Evolutionary conservation across 2,888 invertebrate genomes (phyloP).

Genomic region (Dasysyrphus albostriatus): DNA sequence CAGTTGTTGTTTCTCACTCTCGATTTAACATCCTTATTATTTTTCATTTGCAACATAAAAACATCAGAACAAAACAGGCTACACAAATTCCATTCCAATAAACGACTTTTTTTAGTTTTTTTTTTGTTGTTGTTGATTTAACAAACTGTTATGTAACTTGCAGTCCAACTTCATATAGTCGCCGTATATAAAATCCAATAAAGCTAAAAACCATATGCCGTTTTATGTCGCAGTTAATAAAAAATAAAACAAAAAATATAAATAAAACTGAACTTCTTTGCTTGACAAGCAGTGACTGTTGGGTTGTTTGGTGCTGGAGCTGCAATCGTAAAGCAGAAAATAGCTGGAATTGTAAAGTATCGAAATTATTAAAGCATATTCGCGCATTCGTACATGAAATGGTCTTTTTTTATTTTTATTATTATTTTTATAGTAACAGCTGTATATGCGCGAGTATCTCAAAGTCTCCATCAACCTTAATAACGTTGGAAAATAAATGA

Average conservation of each 20-base stretch:
- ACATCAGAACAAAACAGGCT: slow-evolving; percentile 1
- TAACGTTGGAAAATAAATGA: slow-evolving; percentile 42
- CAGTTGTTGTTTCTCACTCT: neutral
- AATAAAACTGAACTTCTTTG: slow-evolving; percentile 34
- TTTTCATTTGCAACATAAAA: slow-evolving; percentile 2
- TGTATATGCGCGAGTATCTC: slow-evolving; percentile 33
- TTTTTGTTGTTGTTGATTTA: neutral
- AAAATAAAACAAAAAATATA: neutral
- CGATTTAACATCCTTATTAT: neutral
- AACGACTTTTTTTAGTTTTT: neutral
- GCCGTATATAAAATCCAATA: slow-evolving; percentile 35
- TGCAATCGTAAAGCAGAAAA: slow-evolving; percentile 56
- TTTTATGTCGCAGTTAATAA: slow-evolving; percentile 16
- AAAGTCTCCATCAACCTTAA: slow-evolving; percentile 68
- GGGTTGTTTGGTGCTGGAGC: slow-evolving; percentile 3
- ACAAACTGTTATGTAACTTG: slow-evolving; percentile 57
- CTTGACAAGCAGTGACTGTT: slow-evolving; percentile 13
- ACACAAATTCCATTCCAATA: slow-evolving; percentile 6
- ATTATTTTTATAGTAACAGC: slow-evolving; percentile 24
- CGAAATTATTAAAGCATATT: slow-evolving; percentile 75
- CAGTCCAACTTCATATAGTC: slow-evolving; percentile 18
- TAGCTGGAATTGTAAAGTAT: slow-evolving; percentile 69
- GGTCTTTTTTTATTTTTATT: slow-evolving; percentile 27
- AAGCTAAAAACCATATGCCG: slow-evolving; percentile 35
- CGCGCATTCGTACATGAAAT: slow-evolving; percentile 50